Conservation (phyloP, 2,888 invertebrate genomes). For the Saturnia japonica region DNA sequence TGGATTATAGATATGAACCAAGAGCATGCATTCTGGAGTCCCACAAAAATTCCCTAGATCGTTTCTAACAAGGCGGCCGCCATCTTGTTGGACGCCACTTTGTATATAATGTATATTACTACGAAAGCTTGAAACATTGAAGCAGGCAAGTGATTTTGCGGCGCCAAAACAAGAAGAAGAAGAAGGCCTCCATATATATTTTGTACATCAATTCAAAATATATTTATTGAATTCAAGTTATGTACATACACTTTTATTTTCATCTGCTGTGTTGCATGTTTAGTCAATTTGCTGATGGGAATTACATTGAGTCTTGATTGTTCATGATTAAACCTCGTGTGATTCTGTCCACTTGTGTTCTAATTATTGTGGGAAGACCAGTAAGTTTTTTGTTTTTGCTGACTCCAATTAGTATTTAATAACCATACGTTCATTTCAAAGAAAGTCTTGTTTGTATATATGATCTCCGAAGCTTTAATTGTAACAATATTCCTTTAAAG, state of each 20-base stretch:
- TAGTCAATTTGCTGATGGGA: constrained; percentile 8
- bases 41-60: too few species aligned
- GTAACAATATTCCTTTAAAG: background rate
- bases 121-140: too few species aligned
- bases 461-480: background rate
- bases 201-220: background rate
- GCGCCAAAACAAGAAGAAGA: too few species aligned
- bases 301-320: constrained; percentile 7
- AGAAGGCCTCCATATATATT: too few species aligned
- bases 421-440: background rate
- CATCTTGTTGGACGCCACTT: too few species aligned
- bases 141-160: too few species aligned
- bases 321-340: constrained; percentile 1
- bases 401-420: background rate
- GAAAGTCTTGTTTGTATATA: background rate
- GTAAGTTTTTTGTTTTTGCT: background rate
- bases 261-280: background rate
- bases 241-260: background rate
- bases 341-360: background rate
- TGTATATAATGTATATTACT: too few species aligned
- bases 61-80: too few species aligned
- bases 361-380: constrained; percentile 12
- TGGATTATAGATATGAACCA: too few species aligned
- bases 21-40: too few species aligned
- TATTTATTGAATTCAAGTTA: background rate